Base-by-base conservation (phyloP, 1,140 invertebrate species). In the Neocloeon triangulifer region DNA sequence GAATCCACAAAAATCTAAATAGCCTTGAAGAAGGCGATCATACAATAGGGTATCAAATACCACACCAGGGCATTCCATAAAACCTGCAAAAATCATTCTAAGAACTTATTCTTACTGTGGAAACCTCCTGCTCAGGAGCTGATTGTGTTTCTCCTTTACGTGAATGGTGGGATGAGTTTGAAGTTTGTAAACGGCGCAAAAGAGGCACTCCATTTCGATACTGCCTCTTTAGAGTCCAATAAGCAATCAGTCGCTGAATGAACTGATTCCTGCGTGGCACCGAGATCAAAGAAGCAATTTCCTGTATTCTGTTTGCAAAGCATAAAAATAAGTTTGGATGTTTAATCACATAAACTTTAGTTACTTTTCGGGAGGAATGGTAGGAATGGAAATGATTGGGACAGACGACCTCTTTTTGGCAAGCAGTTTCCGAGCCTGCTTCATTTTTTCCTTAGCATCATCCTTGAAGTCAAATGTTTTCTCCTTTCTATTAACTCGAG, bases 171-270 rank as follows among this genome's bases (percentile, higher is more conserved):
- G n/a, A n/a, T n/a, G n/a, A n/a, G n/a, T n/a, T n/a, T n/a, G 56
- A 47, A 42, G 71, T 77, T 50, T 89, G 84, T 19, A 92, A 49
- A 14, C 92, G 58, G 35, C 91, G 52, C 16, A 98, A 50, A 18
- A 98, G 56, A 1, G 92, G 92, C 7, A 97, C 92, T 1, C 94
- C 94, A 57, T 95, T 95, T 28, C 92, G 53, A 34, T 80, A 80
- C 47, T 92, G 85, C n/a, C 92, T 50, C 50, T 96, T 97, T 2
- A 96, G 55, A 3, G 84, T 92, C 91, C 92, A 96, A 48, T 84
- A 86, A 0, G 80, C 76, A 27, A 88, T 76, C 3, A 95, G 53
- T 10, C 82, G 56, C 46, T 88, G 79, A 37, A 96, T 73, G 45
- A 96, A 77, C 39, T 81, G 72, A 28, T 74, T 77, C 37, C 81